These are phyloP conservation scores for Amazona ochrocephala DNA, from an alignment of 2,797 vertebrate species.

Conservation along the genomic window DNA sequence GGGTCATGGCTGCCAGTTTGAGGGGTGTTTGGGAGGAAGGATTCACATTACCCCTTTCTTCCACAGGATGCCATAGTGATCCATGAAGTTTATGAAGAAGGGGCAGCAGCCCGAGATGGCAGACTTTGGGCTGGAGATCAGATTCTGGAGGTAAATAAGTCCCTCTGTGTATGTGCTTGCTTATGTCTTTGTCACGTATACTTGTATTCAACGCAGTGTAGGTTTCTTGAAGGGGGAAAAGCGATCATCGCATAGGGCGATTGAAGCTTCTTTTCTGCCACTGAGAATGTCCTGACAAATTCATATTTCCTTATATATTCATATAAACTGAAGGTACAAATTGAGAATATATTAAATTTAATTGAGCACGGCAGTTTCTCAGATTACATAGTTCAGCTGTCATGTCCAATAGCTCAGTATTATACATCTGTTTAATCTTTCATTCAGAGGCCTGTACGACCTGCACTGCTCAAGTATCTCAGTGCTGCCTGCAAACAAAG, in stretches of 20 bases:
- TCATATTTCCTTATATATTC: constrained; percentile 22
- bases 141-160: constrained; percentile 85
- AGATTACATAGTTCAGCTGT: constrained; percentile 48
- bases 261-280: not conserved
- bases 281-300: not conserved
- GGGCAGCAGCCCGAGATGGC: constrained; percentile 92
- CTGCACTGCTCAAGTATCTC: accelerated
- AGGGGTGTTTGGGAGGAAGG: not conserved
- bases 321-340: constrained; percentile 41
- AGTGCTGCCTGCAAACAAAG: not conserved
- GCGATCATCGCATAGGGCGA: not conserved
- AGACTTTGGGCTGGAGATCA: constrained; percentile 97
- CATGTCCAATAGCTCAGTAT: constrained; percentile 44
- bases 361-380: constrained; percentile 49
- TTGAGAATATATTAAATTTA: constrained; percentile 59
- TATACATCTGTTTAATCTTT: constrained; percentile 53
- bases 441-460: not conserved
- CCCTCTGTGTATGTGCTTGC: not conserved
- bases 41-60: constrained; percentile 12
- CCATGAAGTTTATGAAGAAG: constrained; percentile 97
- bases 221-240: not conserved
- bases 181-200: accelerated
- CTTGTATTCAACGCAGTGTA: not conserved
- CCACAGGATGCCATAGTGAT: constrained; percentile 93
- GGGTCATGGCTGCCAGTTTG: accelerated